A percentile compares a stretch with the other conserved stretches of the same genome.
Evolutionary conservation across 2,888 invertebrate species (phyloP).

Genomic region (Brachynemurus nebulosus): DNA sequence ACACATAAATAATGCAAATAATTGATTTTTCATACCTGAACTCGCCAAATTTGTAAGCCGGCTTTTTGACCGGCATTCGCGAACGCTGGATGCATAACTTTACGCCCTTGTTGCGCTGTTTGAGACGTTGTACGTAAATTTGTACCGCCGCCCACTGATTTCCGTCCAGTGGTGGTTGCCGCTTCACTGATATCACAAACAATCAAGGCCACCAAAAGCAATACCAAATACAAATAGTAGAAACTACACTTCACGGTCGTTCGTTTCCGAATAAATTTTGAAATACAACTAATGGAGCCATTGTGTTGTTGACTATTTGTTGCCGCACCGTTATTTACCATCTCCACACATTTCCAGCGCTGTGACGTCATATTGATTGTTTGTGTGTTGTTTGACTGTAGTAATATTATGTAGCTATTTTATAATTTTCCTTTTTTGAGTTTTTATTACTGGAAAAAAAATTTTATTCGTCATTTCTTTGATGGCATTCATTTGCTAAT

Average conservation of each 20-base stretch:
- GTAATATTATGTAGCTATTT: too few relatives aligned
- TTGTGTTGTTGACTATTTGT: not conserved
- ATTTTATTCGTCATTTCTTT: too few relatives aligned
- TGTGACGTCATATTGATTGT: not conserved
- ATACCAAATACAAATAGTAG: too few relatives aligned
- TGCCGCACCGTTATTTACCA: not conserved
- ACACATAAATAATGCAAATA: not conserved
- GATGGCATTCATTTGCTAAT: too few relatives aligned
- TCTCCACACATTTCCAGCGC: not conserved
- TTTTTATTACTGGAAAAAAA: too few relatives aligned
- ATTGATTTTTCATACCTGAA: slow-evolving; percentile 45
- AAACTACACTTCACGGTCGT: too few relatives aligned
- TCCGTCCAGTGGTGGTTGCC: not conserved
- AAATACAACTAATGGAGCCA: not conserved
- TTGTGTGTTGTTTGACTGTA: too few relatives aligned
- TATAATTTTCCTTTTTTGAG: too few relatives aligned
- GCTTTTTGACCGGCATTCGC: slow-evolving; percentile 49
- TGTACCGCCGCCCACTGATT: not conserved
- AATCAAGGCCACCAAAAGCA: slow-evolving; percentile 2
- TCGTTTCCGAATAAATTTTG: too few relatives aligned
- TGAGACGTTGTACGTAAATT: not conserved
- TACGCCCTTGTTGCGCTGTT: slow-evolving; percentile 8
- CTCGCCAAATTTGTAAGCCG: slow-evolving; percentile 66
- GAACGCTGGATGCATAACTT: slow-evolving; percentile 51
- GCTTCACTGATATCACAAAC: not conserved